A percentile compares a stretch with the other conserved stretches of the same genome.
These are phyloP conservation scores for Picus viridis DNA, from an alignment of 2,797 vertebrate species.

Conservation along the genomic window DNA sequence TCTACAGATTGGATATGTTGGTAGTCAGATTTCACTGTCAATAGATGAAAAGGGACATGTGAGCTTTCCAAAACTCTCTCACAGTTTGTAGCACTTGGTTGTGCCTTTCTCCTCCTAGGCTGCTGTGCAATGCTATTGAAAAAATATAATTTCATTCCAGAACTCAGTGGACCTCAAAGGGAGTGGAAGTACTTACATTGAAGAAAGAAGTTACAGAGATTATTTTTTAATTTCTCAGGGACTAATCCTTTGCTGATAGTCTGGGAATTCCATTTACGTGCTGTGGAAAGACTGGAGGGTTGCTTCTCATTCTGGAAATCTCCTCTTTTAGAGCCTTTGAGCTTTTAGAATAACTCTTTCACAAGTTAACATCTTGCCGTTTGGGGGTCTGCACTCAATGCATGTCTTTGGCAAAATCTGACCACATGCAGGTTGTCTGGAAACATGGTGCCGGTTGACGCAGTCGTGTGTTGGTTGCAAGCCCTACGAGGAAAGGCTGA, in stretches of 20 bases:
- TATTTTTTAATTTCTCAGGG: neutral
- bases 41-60: fast-evolving
- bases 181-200: neutral
- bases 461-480: neutral
- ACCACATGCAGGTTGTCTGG: neutral
- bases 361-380: neutral
- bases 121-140: neutral
- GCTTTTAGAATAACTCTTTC: neutral
- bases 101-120: neutral
- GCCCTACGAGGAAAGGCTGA: too few relatives aligned
- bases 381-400: neutral
- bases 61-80: neutral
- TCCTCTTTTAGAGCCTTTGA: neutral
- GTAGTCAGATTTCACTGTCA: neutral
- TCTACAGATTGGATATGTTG: neutral
- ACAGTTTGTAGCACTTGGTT: neutral
- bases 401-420: neutral
- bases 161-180: neutral
- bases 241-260: neutral
- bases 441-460: neutral
- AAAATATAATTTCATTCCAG: neutral
- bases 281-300: neutral
- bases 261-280: neutral
- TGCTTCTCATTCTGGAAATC: neutral
- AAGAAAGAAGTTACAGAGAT: neutral